Conservation (phyloP, 2,113 vertebrate species). For the Synchiropus splendidus region DNA sequence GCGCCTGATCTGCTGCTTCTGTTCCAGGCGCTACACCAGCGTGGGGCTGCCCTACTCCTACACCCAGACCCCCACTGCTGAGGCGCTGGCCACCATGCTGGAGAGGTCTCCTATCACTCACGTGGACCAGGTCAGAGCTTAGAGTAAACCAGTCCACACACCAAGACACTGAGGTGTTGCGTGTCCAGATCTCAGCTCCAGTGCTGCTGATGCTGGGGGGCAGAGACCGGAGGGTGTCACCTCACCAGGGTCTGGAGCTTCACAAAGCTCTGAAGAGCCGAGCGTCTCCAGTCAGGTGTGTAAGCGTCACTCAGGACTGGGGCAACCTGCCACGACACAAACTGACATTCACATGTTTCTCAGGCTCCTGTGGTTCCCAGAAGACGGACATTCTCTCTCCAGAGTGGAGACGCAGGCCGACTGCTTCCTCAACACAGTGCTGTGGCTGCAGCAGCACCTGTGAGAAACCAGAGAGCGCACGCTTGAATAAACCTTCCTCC, state of each 20-base stretch:
- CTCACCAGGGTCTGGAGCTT: conserved; percentile 74
- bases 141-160: too few species aligned
- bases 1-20: conserved; percentile 1
- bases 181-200: conserved; percentile 60
- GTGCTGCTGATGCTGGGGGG: conserved; percentile 72
- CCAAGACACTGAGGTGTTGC: background rate
- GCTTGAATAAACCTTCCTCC: too few species aligned
- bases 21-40: conserved; percentile 66
- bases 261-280: conserved; percentile 72
- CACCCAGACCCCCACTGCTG: conserved; percentile 59
- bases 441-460: conserved; percentile 70
- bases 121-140: conserved; percentile 62
- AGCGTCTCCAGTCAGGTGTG: conserved; percentile 58
- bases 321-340: too few species aligned
- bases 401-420: conserved; percentile 62
- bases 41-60: conserved; percentile 70
- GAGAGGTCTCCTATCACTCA: conserved; percentile 67
- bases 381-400: conserved; percentile 69
- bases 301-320: too few species aligned
- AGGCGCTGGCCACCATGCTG: conserved; percentile 69
- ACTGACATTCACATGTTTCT: too few species aligned
- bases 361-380: conserved; percentile 76
- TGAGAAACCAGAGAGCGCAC: too few species aligned
- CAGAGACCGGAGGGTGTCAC: conserved; percentile 70
- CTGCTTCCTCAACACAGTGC: conserved; percentile 67